Base-by-base conservation (phyloP, 2,888 invertebrate genomes). In the Cheilosia pagana region DNA sequence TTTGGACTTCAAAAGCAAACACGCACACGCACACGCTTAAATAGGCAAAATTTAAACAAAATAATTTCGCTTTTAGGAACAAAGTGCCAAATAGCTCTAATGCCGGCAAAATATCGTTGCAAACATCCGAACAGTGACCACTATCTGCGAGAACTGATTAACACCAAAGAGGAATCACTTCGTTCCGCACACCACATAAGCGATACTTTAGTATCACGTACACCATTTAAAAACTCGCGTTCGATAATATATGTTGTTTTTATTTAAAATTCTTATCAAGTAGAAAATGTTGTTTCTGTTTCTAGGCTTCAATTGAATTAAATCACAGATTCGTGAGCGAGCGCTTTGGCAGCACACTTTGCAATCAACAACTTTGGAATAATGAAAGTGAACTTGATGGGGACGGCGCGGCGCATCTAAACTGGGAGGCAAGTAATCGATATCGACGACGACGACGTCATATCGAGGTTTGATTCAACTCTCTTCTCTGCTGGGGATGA, bases 61-160 rank as follows among this genome's bases (percentile, higher is more conserved):
- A 31, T 72, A 52, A 19, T 43, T 31, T 31, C 3, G 7, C 7
- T 57, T 16, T 48, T 31, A 45, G 43, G 7, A 35, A 28, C 12
- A 45, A 53, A 41, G 1, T 65, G 57, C 28, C 14, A 59, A 67
- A 23, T 50, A 65, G n/a, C 25, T 65, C 10, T 28, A 75, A 55
- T 55, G 55, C 74, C 50, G 48, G 65, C 21, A 23, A 60, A 68
- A 25, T 48, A 28, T 35, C 19, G 35, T 57, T 67, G 50, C 50
- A 16, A 70, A 43, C 75, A 75, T 85, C 85, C 81, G 71, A 53
- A 67, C 85, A 41, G 70, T 62, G 67, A 65, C 75, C 53, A 71
- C 70, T 81, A 62, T 67, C 85, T 67, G 31, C 71, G 59, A 70
- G 48, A 72, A 85, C 85, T 85, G 81, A 76, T 71, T 75, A 79